These are phyloP conservation scores for Sisor rabdophorus DNA, from an alignment of 2,113 vertebrate species.

Conservation along the genomic window DNA sequence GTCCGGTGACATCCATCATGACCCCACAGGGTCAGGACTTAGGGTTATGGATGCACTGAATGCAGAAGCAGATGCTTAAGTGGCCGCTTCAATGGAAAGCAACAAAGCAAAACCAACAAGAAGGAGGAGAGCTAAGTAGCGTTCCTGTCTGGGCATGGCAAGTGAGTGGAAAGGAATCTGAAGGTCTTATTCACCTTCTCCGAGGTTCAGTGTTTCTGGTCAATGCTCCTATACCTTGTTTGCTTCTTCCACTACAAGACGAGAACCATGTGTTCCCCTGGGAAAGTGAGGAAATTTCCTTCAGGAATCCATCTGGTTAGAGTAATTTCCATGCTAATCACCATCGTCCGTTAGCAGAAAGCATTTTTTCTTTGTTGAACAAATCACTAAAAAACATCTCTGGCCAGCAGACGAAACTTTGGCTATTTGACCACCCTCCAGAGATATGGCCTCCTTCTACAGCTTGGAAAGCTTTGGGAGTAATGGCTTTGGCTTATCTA, in stretches of 20 bases:
- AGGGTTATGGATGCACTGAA: slow-evolving; percentile 53
- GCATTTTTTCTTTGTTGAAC: background rate
- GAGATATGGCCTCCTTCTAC: slow-evolving; percentile 3
- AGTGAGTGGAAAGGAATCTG: slow-evolving; percentile 7
- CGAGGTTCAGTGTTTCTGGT: background rate
- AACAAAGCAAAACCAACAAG: slow-evolving; percentile 50
- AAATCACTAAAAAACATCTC: background rate
- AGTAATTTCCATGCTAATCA: slow-evolving; percentile 21
- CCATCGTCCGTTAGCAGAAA: background rate
- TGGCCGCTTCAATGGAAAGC: slow-evolving; percentile 58
- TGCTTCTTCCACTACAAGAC: background rate
- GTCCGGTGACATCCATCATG: slow-evolving; percentile 44
- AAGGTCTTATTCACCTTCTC: background rate
- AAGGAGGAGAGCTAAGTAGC: slow-evolving; percentile 17
- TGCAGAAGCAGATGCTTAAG: slow-evolving; percentile 67
- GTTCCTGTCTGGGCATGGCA: slow-evolving; percentile 36
- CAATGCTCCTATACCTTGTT: background rate
- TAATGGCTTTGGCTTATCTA: background rate
- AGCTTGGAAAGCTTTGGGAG: slow-evolving; percentile 10
- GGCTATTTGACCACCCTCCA: background rate
- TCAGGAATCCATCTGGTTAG: slow-evolving; percentile 4
- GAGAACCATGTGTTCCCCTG: background rate
- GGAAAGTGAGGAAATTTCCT: background rate
- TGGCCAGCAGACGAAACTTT: background rate
- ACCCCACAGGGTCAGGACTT: slow-evolving; percentile 44